Percentiles rank a stretch among this genome's conserved stretches.
phyloP scores from a whole-genome alignment of 2,113 vertebrate genomes.

The Camarhynchus parvulus region DNA sequence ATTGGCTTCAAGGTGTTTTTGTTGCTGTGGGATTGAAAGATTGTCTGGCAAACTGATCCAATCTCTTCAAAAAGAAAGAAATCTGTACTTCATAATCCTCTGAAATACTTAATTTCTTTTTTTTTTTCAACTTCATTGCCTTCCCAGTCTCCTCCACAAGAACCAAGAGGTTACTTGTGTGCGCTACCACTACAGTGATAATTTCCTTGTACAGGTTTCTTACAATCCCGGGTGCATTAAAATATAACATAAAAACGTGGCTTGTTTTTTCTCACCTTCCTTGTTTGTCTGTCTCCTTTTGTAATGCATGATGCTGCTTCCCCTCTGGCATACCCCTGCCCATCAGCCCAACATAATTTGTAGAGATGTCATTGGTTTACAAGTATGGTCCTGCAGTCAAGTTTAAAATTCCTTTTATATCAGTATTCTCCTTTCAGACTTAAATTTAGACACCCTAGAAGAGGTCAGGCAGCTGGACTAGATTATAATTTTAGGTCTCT shows the following conservation, averaged over 20 bases:
- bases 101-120: neutral
- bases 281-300: neutral
- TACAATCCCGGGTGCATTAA: neutral
- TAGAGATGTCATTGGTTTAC: neutral
- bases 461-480: neutral
- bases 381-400: neutral
- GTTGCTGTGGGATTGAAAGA: neutral
- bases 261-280: neutral
- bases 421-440: neutral
- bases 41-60: neutral
- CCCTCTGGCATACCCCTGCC: neutral
- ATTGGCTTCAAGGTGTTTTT: neutral
- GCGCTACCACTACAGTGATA: neutral
- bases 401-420: neutral
- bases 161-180: neutral
- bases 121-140: neutral
- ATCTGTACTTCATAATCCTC: neutral
- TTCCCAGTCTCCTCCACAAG: neutral
- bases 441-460: neutral
- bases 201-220: neutral
- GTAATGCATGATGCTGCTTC: neutral
- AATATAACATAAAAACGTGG: neutral
- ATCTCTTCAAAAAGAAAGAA: neutral
- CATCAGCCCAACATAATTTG: neutral
- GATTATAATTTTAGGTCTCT: neutral